phyloP scores from a whole-genome alignment of 30 jellyfish, hydroid and myxozoan species.

The Cassiopea andromeda region DNA sequence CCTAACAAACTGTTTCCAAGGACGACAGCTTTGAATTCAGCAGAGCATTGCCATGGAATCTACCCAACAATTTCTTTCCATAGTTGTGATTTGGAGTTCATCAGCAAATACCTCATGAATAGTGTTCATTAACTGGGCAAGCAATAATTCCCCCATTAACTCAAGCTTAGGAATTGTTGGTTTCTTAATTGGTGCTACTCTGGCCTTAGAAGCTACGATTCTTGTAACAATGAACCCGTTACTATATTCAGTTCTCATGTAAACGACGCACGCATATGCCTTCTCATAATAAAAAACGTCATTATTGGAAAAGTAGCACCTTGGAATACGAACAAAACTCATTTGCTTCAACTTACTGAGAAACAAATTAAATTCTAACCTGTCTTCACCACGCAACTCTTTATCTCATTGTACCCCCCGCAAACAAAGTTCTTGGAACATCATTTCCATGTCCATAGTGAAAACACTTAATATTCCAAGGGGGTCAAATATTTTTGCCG shows the following conservation, averaged over 20 bases:
- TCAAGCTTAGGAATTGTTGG: conserved; percentile 5
- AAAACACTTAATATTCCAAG: too few species aligned
- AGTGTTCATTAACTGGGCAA: conserved; percentile 15
- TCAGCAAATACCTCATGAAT: not conserved
- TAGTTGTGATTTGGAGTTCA: not conserved
- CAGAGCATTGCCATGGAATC: conserved; percentile 21
- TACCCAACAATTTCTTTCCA: conserved; percentile 3
- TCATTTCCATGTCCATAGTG: too few species aligned
- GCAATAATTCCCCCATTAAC: not conserved
- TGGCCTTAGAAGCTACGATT: conserved; percentile 4
- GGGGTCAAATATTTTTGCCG: too few species aligned
- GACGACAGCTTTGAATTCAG: not conserved
- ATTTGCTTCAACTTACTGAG: too few species aligned
- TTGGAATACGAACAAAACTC: too few species aligned
- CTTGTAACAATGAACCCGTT: not conserved
- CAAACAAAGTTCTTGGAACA: too few species aligned
- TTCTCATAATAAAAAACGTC: not conserved
- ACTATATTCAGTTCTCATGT: conserved; percentile 9
- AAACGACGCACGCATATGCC: conserved; percentile 2
- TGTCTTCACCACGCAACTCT: too few species aligned
- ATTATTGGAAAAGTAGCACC: not conserved
- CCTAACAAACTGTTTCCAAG: conserved; percentile 22
- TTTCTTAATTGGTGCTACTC: conserved; percentile 19
- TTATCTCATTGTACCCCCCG: too few species aligned
- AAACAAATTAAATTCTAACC: too few species aligned